Percentiles rank a stretch among this genome's conserved stretches.
Evolutionary conservation across 2,113 vertebrate species (phyloP).

Genomic region (Grantiella picta): DNA sequence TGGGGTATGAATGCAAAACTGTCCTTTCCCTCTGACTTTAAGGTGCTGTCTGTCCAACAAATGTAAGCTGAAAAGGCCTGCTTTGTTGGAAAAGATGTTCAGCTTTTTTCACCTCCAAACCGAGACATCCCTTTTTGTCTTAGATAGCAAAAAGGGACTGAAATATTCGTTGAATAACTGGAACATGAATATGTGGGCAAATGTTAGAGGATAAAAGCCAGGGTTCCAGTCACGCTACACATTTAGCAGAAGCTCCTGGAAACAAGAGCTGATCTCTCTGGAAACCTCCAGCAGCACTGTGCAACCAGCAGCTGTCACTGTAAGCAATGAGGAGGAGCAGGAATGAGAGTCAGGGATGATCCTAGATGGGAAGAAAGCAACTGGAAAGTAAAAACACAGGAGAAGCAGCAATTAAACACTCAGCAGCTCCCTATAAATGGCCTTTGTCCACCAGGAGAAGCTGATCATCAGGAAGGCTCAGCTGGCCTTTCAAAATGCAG

Average conservation of each 20-base stretch:
- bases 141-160: background rate
- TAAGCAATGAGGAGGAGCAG: background rate
- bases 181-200: background rate
- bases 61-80: background rate
- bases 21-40: background rate
- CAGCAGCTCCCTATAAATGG: background rate
- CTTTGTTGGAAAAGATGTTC: background rate
- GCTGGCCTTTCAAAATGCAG: background rate
- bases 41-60: background rate
- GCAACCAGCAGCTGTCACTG: conserved; percentile 50
- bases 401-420: conserved; percentile 16
- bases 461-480: background rate
- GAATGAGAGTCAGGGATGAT: background rate
- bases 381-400: conserved; percentile 24
- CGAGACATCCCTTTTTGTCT: background rate
- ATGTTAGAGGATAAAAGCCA: background rate
- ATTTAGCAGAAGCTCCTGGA: background rate
- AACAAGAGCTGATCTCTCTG: background rate
- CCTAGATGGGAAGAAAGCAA: background rate
- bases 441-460: background rate
- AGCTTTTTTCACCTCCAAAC: background rate
- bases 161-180: background rate
- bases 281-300: background rate
- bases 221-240: background rate
- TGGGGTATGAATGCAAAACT: background rate